phyloP scores from a whole-genome alignment of 1,140 invertebrate genomes.

The Euglossa dilemma region DNA sequence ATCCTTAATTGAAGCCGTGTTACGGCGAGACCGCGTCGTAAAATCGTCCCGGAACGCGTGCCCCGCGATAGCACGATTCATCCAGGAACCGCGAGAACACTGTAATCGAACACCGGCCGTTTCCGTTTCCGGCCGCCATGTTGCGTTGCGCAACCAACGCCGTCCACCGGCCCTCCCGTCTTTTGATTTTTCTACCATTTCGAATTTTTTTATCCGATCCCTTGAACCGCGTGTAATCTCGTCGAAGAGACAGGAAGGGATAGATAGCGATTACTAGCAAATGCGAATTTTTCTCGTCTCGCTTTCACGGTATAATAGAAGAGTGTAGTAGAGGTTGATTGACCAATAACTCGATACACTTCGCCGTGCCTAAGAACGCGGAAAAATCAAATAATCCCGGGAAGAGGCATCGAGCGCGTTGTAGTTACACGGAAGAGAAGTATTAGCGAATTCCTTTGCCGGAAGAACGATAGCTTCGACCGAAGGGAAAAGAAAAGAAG shows the following conservation, averaged over 20 bases:
- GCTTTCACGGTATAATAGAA: no score
- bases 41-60: constrained; percentile 1
- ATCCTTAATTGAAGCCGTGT: constrained; percentile 33
- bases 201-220: no score
- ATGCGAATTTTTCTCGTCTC: no score
- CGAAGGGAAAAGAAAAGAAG: background rate
- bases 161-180: no score
- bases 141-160: background rate
- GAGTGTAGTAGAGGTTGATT: no score
- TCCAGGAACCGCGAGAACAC: constrained; percentile 4
- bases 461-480: background rate
- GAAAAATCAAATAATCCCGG: background rate
- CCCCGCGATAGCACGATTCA: background rate
- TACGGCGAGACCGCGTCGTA: constrained; percentile 3
- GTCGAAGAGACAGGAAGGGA: no score
- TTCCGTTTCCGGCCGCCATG: background rate
- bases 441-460: background rate
- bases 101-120: background rate
- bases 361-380: background rate
- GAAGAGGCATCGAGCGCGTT: background rate
- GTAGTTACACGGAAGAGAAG: background rate
- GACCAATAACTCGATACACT: no score
- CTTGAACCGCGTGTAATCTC: no score
- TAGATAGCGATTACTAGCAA: no score
- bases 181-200: no score